Base-by-base conservation (phyloP, 2,797 vertebrate genomes). In the Pangasius larnaudii region DNA sequence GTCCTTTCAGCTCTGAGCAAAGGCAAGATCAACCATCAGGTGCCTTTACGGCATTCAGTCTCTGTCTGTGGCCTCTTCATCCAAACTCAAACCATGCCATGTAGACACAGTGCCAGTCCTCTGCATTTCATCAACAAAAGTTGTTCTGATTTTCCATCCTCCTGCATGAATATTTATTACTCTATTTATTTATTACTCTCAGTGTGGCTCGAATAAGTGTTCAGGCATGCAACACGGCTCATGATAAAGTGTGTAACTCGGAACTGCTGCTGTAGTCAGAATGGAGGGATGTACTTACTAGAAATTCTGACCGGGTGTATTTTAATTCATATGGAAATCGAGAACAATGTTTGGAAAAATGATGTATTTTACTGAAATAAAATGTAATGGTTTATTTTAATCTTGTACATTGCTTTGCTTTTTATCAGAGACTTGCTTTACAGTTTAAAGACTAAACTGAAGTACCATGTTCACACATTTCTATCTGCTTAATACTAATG, bases 291-390 rank as follows among this genome's bases (percentile, higher is more conserved):
- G 36, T 46, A 61, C 24, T n/a, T 46, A 63, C 33, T 39, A 13
- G 33, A 59, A 61, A 81, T 42, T 59, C 33, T 61, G 24, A 78
- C 53, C 27, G 33, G 18, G 46, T 88, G 65, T 85, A 81, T 1
- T 71, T 96, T 90, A 94, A 94, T 94, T 90, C 92, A 93, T 94
- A 91, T 93, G 95, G 85, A 93, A 94, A 95, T 91, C 92, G 90
- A 51, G 27, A 63, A 65, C 22, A n/a, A 18, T 67, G 61, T 14
- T 51, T 51, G 81, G 7, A 33, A 53, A 36, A 33, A 33, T 24
- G 94, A 92, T 95, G 94, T 96, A 96, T 97, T 96, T 97, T 96
- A 94, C 86, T 94, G 92, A 95, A 97, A 96, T 96, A 96, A 96
- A 96, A 49, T 16, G 63, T 79, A 83, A 14, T 67, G 58, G 18